phyloP scores from a whole-genome alignment of 2,113 vertebrate genomes.

The Blennius ocellaris region DNA sequence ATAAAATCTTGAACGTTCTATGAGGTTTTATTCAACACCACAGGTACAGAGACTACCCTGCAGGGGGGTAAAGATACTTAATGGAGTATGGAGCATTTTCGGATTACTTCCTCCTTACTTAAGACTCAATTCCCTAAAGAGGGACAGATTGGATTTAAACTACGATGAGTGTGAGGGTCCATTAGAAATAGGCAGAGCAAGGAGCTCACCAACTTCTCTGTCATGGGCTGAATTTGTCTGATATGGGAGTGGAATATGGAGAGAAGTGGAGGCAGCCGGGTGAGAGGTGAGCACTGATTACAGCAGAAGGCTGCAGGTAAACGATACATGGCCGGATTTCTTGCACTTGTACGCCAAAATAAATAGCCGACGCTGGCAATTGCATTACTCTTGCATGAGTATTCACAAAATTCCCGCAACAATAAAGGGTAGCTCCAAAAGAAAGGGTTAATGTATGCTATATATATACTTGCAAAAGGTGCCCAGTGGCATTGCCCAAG shows the following conservation, averaged over 20 bases:
- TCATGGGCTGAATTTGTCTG: slow-evolving; percentile 23
- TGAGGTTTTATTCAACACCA: slow-evolving; percentile 15
- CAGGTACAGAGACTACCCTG: slow-evolving; percentile 33
- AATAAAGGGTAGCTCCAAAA: slow-evolving; percentile 16
- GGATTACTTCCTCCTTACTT: slow-evolving; percentile 60
- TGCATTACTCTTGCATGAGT: neutral
- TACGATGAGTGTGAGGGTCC: slow-evolving; percentile 23
- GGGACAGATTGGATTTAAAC: slow-evolving; percentile 60
- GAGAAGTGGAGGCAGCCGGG: neutral
- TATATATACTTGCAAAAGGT: slow-evolving; percentile 50
- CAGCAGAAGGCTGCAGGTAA: slow-evolving; percentile 3
- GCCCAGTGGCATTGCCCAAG: slow-evolving; percentile 62
- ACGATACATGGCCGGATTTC: neutral
- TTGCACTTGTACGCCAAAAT: neutral
- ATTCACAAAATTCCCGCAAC: slow-evolving; percentile 18
- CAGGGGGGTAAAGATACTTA: slow-evolving; percentile 53
- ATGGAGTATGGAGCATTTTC: slow-evolving; percentile 65
- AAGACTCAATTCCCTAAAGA: slow-evolving; percentile 55
- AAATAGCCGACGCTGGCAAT: too few relatives aligned
- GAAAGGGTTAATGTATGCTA: slow-evolving; percentile 45
- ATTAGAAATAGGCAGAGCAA: slow-evolving; percentile 24
- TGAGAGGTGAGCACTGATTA: neutral
- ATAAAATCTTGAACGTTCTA: slow-evolving; percentile 38
- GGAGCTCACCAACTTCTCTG: neutral
- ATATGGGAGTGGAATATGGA: slow-evolving; percentile 7